Evolutionary conservation across 1,140 invertebrate species (phyloP).

Genomic region (Choristoneura fumiferana): DNA sequence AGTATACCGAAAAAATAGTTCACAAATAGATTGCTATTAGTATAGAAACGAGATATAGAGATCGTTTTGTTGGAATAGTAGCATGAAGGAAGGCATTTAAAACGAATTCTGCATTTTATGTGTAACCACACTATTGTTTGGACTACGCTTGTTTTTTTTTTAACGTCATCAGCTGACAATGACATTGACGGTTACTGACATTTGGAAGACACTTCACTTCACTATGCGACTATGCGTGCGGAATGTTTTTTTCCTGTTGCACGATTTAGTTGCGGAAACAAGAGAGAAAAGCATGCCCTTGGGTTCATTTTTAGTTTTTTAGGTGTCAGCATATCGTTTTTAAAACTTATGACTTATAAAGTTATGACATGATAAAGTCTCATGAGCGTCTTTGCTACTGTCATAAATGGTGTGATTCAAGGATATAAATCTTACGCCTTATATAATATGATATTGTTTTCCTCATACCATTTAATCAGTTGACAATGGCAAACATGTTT

Average conservation of each 20-base stretch:
- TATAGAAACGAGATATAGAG: no score
- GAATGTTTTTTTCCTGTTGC: neutral
- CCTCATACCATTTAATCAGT: conserved; percentile 24
- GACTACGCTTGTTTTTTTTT: neutral
- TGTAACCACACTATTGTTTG: no score
- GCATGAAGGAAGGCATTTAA: no score
- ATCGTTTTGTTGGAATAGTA: no score
- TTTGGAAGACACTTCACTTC: neutral
- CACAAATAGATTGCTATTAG: no score
- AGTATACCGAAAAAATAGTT: no score
- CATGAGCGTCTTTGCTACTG: conserved; percentile 9
- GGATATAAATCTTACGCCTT: conserved; percentile 24
- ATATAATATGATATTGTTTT: conserved; percentile 39
- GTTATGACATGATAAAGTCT: conserved; percentile 2
- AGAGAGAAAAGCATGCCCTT: neutral
- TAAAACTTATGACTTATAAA: neutral
- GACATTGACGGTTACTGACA: conserved; percentile 4
- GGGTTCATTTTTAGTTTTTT: conserved; percentile 10
- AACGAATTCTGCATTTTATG: no score
- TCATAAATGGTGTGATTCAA: neutral
- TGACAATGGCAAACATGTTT: conserved; percentile 52
- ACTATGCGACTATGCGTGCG: no score
- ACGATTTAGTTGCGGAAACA: neutral
- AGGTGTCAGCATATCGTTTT: neutral
- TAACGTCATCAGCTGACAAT: neutral